Evolutionary conservation across 30 jellyfish, hydroid and myxozoan species (phyloP).

Genomic region (Hydractinia echinata): DNA sequence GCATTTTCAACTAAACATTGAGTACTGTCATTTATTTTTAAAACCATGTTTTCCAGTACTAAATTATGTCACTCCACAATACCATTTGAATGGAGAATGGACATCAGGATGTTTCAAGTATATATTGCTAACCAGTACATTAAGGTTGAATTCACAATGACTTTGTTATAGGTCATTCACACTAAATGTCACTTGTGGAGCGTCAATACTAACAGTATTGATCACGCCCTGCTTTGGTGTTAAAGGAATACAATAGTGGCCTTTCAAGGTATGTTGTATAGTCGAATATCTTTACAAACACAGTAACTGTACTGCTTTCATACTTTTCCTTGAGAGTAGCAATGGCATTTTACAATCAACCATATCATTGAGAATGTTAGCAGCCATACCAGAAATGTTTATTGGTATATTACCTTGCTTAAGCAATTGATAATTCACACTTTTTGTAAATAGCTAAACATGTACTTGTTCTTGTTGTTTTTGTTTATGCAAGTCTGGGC

Average conservation of each 20-base stretch:
- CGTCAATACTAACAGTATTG: neutral
- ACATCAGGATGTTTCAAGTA: neutral
- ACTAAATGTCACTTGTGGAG: neutral
- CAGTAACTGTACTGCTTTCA: slow-evolving; percentile 4
- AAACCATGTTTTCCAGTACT: neutral
- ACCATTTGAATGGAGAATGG: neutral
- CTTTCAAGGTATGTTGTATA: no score
- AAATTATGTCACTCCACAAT: neutral
- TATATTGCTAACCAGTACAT: neutral
- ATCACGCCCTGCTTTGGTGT: neutral
- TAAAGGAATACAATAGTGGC: neutral
- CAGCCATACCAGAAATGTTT: neutral
- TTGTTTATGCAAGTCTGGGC: slow-evolving; percentile 2
- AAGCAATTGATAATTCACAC: no score
- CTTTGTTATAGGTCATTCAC: no score
- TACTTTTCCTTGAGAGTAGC: neutral
- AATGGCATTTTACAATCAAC: neutral
- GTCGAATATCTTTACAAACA: neutral
- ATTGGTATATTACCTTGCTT: no score
- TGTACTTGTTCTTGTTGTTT: neutral
- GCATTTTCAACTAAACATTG: neutral
- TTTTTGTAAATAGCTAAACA: neutral
- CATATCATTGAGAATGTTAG: neutral
- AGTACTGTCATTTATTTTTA: neutral
- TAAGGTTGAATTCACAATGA: no score